Conservation (phyloP, 1,140 invertebrate genomes). For the Drosophila kepulauana region DNA sequence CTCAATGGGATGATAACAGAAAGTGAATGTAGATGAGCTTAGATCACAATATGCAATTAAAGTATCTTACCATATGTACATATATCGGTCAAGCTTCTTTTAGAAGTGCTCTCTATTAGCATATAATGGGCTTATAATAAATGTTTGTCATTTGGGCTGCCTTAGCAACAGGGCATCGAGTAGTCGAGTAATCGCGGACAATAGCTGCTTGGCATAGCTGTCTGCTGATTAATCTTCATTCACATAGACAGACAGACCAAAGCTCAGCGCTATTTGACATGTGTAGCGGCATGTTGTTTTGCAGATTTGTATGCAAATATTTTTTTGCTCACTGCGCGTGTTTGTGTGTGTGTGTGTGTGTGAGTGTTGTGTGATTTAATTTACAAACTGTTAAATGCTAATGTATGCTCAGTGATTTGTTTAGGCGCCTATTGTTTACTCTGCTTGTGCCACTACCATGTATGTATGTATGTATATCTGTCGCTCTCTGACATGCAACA, state of each 20-base stretch:
- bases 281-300: slow-evolving; percentile 59
- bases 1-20: background rate
- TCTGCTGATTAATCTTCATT: slow-evolving; percentile 71
- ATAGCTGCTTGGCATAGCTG: slow-evolving; percentile 39
- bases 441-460: background rate
- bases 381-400: slow-evolving; percentile 67
- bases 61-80: no score
- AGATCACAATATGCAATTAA: background rate
- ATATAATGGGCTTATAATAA: background rate
- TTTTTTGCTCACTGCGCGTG: slow-evolving; percentile 30
- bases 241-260: slow-evolving; percentile 39
- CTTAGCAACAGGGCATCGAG: slow-evolving; percentile 11
- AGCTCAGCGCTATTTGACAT: slow-evolving; percentile 62
- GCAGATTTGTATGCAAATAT: slow-evolving; percentile 72
- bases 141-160: background rate
- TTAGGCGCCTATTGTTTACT: slow-evolving; percentile 52
- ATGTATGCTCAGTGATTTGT: slow-evolving; percentile 54
- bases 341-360: slow-evolving; percentile 3
- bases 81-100: background rate
- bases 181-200: slow-evolving; percentile 8
- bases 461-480: background rate
- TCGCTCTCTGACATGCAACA: slow-evolving; percentile 32
- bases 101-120: background rate
- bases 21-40: no score
- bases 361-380: slow-evolving; percentile 48